Evolutionary conservation across 1,140 invertebrate species (phyloP).

Genomic region (Acromyrmex heyeri): DNA sequence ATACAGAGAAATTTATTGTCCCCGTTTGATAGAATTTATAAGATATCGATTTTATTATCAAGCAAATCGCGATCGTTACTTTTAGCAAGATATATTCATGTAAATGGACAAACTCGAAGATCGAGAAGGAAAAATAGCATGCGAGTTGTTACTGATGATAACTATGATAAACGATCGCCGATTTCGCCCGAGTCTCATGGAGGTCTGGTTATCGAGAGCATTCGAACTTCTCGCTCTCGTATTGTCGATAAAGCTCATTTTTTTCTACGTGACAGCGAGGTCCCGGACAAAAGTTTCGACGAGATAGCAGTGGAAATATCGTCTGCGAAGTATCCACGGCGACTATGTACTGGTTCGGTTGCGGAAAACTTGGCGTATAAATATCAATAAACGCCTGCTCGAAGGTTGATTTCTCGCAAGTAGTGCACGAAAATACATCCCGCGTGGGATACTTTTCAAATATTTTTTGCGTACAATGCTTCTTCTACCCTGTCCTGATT

Average conservation of each 20-base stretch:
- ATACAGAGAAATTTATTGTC: not conserved
- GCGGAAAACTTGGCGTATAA: conserved; percentile 71
- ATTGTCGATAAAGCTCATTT: conserved; percentile 63
- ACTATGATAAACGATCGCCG: conserved; percentile 56
- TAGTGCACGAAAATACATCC: conserved; percentile 57
- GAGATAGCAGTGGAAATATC: conserved; percentile 67
- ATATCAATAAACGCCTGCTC: conserved; percentile 74
- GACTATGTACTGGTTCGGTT: conserved; percentile 52
- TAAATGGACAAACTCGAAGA: conserved; percentile 38
- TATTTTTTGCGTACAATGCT: conserved; percentile 19
- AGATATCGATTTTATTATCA: not conserved
- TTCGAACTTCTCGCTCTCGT: conserved; percentile 48
- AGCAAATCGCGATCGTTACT: conserved; percentile 10
- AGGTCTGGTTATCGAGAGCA: conserved; percentile 55
- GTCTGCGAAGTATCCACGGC: conserved; percentile 51
- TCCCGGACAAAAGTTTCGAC: conserved; percentile 66
- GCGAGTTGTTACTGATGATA: conserved; percentile 42
- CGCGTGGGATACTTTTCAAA: conserved; percentile 20
- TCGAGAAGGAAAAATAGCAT: conserved; percentile 14
- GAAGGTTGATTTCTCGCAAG: conserved; percentile 64
- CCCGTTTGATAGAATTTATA: conserved; percentile 6
- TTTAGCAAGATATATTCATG: conserved; percentile 28
- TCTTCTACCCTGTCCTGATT: not conserved
- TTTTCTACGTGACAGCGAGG: conserved; percentile 55
- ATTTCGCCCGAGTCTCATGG: conserved; percentile 49